Evolutionary conservation across 2,113 vertebrate species (phyloP), one percentile per base, ranked within the genome.

Genomic region (Pluvianellus socialis): DNA sequence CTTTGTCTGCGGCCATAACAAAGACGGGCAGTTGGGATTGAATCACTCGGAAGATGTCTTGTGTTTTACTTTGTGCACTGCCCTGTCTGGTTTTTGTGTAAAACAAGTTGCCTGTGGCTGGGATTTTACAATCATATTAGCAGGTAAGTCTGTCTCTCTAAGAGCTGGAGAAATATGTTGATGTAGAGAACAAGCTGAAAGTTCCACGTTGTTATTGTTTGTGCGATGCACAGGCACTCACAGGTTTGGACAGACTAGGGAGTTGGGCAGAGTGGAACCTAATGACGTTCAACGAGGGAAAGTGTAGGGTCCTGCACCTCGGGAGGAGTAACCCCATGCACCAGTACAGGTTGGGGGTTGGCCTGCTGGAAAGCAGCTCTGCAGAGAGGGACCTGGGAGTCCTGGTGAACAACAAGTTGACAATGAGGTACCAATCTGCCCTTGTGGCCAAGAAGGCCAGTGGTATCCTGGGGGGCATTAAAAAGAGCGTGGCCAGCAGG

Each of bases 61-160:
- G n/a, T 90, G 9, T 93, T 98, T 99, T 93, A 98, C 98, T 33
- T 95, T 97, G 80, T 99, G 99, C 68, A 56, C 90, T 50, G 92
- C 97, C 28, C 88, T 98, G 35, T 95, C 96, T 24, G 96, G 88
- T 52, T 97, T 94, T 61, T 89, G 91, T 58, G 94, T 99, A 73
- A 97, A 96, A 59, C 97, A 98, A 86, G 99, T 99, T 63, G 98
- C 99, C 52, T 99, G 99, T 96, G 99, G 99, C 79, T 99, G 99
- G 99, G 99, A 99, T 97, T 99, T 99, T 95, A 99, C 99, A 30
- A 96, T 99, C 83, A 82, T 99, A 68, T 98, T 99, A 75, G 98
- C 96, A 94, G 98, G 99, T 99, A 96, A 98, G 97, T 94, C 74
- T 62, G 26, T 55, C 30, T 86, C 21, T 59, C 21, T 33, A 40